Evolutionary conservation across 2,797 vertebrate genomes (phyloP), one percentile per base, ranked within the genome.

Genomic region (Sebastes hubbsi): DNA sequence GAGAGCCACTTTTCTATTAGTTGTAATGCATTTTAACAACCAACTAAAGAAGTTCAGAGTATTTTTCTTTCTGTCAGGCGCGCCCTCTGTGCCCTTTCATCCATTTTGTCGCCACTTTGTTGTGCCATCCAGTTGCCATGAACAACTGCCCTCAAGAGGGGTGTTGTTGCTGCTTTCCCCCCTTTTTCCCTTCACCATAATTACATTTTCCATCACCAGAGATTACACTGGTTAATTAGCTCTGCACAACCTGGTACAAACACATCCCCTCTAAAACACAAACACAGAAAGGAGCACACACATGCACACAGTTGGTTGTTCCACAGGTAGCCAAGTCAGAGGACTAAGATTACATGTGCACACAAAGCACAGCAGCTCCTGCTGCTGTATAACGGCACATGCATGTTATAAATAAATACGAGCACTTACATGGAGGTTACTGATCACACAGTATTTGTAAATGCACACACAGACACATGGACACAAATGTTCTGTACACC

Each of bases 181-280:
- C 54, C 60, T 83, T 88, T 87, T 88, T 85, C 69, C 75, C 77
- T 74, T 81, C 56, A 63, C 68, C 73, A 61, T 93, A 90, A 92
- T 92, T 90, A 93, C 58, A 87, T 91, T 92, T 94, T 91, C 93
- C 86, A 94, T 91, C 87, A 88, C 77, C 62, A 88, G 71, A 77
- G 38, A 92, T 93, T 91, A 88, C 80, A 80, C 84, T 64, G 77
- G 80, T 88, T 94, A 91, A 94, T 95, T 92, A 92, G 73, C 87
- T 75, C 77, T 55, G 60, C 46, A 68, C 61, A 83, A 75, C 73
- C 70, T 74, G 81, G 58, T 62, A 86, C 72, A 82, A 77, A 88
- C 52, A 81, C 59, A 68, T 63, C 46, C n/a, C 5, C 4, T 64
- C 63, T 63, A 22, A 67, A 72, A 75, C 54, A 78, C 32, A 83